phyloP scores from a whole-genome alignment of 1,140 invertebrate species.

The Cecropterus lyciades region DNA sequence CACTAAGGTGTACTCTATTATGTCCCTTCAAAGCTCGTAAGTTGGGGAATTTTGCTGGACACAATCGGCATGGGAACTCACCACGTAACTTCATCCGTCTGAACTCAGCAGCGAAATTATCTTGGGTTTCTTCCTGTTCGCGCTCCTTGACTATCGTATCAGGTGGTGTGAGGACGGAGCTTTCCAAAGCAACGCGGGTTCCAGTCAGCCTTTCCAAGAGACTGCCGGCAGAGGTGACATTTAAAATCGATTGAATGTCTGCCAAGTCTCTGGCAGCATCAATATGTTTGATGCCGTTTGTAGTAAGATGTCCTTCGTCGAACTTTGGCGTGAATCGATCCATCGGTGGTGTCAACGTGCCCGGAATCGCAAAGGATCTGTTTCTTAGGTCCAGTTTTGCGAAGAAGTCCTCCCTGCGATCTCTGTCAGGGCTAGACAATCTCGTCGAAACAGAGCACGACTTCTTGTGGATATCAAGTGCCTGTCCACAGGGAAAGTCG shows the following conservation, averaged over 20 bases:
- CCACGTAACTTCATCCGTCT: conserved; percentile 93
- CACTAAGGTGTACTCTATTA: conserved; percentile 90
- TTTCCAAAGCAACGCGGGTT: conserved; percentile 69
- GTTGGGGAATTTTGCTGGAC: conserved; percentile 93
- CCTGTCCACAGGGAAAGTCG: conserved; percentile 90
- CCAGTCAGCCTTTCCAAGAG: conserved; percentile 85
- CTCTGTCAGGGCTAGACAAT: conserved; percentile 79
- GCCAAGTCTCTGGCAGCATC: conserved; percentile 89
- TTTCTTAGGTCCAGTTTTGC: conserved; percentile 91
- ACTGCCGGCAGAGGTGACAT: conserved; percentile 88
- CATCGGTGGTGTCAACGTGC: conserved; percentile 81
- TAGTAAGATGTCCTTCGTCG: conserved; percentile 61
- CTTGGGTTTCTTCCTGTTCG: conserved; percentile 91
- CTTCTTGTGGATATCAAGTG: conserved; percentile 88
- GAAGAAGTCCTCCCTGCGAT: conserved; percentile 91
- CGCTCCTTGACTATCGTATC: conserved; percentile 69
- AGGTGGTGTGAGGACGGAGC: conserved; percentile 66
- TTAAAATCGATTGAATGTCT: conserved; percentile 93
- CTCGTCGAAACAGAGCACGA: conserved; percentile 79
- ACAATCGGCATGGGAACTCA: conserved; percentile 95
- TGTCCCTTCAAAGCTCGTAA: conserved; percentile 95
- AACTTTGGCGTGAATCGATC: conserved; percentile 73
- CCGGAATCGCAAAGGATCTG: conserved; percentile 81
- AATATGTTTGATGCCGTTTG: conserved; percentile 71
- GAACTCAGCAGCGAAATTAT: conserved; percentile 91